Percentiles rank a stretch among this genome's conserved stretches.
phyloP scores from a whole-genome alignment of 2,888 invertebrate species.

The Erpobdella octoculata region DNA sequence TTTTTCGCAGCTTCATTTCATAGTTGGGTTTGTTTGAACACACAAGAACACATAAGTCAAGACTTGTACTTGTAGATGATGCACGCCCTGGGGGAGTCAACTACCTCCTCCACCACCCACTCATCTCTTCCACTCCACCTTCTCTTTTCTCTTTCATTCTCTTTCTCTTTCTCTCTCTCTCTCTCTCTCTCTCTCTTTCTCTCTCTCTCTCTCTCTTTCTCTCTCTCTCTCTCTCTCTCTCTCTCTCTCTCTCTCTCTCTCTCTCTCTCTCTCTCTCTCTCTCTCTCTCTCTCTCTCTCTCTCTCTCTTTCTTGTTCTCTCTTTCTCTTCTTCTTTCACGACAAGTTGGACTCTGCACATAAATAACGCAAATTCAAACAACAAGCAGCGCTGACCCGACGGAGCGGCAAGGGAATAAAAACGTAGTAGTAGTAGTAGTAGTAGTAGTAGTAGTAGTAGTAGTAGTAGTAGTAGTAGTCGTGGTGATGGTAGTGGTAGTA shows the following conservation, averaged over 20 bases:
- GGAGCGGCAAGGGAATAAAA: background rate
- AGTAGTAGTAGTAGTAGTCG: constrained; percentile 1
- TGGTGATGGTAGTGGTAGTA: background rate
- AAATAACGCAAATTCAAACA: background rate
- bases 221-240: constrained; percentile 21
- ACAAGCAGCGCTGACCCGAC: background rate
- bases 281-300: too few relatives aligned
- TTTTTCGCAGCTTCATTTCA: too few relatives aligned
- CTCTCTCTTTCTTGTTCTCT: too few relatives aligned
- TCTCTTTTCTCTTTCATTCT: background rate
- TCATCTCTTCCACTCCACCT: too few relatives aligned
- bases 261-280: too few relatives aligned
- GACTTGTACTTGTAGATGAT: too few relatives aligned
- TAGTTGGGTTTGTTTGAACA: too few relatives aligned
- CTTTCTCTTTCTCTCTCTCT: constrained; percentile 12
- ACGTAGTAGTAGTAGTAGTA: background rate
- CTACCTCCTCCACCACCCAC: too few relatives aligned
- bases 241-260: constrained; percentile 22
- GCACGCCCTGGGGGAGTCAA: too few relatives aligned
- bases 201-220: constrained; percentile 24
- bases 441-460: constrained; percentile 1
- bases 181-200: constrained; percentile 26
- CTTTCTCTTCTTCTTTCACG: too few relatives aligned
- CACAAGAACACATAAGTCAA: too few relatives aligned
- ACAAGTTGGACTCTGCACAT: too few relatives aligned